Base-by-base conservation (phyloP, 1,140 invertebrate species). In the Drosophila littoralis region DNA sequence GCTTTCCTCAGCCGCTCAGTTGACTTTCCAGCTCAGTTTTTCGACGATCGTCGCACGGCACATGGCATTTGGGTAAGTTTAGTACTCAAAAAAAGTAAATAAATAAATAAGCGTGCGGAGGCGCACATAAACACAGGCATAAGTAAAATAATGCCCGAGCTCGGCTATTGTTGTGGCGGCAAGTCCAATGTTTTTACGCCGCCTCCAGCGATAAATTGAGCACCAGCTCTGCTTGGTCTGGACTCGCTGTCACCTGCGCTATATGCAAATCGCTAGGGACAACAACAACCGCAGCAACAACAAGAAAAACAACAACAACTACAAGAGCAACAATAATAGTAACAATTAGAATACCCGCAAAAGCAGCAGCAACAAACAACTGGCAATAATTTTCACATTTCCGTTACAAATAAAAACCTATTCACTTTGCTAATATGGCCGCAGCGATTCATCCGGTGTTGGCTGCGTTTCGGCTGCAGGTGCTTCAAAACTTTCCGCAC, bases 371-470 rank as follows among this genome's bases (percentile, higher is more conserved):
- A 59, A 80, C 22, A 79, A 7, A 46, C 80, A 78, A 81, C 81
- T 74, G 71, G 79, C 76, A 88, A 88, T 89, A 89, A 83, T 89
- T 83, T 80, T 40, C 84, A 88, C 84, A 88, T 88, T 88, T 88
- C 84, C 84, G 84, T 89, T 78, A 81, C 84, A 88, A 88, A 88
- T 88, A 88, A 88, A 88, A 88, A 88, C 77, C 84, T 78, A 89
- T 88, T 88, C 84, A 88, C 84, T 88, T 86, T 88, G 77, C 84
- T 88, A 88, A 88, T 88, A 88, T 83, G 84, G 77, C 83, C 79
- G 75, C 82, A 86, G 71, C 63, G 76, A 73, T 77, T 89, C 80
- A 83, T 88, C 83, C 83, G 83, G 84, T 75, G 57, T n/a, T 61
- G 63, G 63, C 54, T 84, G 81, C 81, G 75, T 81, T 84, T 84